Evolutionary conservation across 1,140 invertebrate species (phyloP).

Genomic region (Cydia strobilella): DNA sequence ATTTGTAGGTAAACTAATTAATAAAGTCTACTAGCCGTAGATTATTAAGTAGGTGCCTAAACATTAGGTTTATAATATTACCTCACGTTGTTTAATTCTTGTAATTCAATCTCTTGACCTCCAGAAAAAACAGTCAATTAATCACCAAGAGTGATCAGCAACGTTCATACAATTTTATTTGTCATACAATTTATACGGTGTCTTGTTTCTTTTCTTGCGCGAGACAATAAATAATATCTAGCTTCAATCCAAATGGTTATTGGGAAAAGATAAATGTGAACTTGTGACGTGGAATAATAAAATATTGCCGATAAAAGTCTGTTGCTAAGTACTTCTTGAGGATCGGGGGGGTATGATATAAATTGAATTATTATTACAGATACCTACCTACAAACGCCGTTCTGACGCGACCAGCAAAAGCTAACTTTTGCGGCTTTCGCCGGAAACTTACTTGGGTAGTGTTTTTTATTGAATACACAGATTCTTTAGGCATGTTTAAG

Average conservation of each 20-base stretch:
- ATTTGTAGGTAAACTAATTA: too few species aligned
- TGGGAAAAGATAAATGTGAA: slow-evolving; percentile 37
- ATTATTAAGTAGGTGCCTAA: too few species aligned
- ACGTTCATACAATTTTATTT: background rate
- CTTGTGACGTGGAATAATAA: slow-evolving; percentile 30
- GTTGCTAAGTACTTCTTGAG: slow-evolving; percentile 24
- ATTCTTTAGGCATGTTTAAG: too few species aligned
- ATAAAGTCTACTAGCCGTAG: too few species aligned
- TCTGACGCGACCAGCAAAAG: background rate
- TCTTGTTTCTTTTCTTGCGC: slow-evolving; percentile 9
- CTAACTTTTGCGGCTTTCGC: background rate
- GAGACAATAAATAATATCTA: slow-evolving; percentile 36
- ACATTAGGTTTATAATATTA: too few species aligned
- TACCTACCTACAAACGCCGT: background rate
- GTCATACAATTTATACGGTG: slow-evolving; percentile 32
- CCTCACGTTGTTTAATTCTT: too few species aligned
- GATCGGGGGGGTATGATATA: background rate
- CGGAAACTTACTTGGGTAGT: too few species aligned
- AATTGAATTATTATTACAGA: slow-evolving; percentile 1
- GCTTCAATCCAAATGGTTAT: slow-evolving; percentile 36
- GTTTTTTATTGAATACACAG: too few species aligned
- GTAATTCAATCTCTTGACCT: too few species aligned
- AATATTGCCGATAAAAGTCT: slow-evolving; percentile 21
- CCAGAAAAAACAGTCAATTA: slow-evolving; percentile 11
- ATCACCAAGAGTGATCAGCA: slow-evolving; percentile 13